Evolutionary conservation across 30 jellyfish, hydroid and myxozoan species (phyloP), one percentile per base, ranked within the genome.

Genomic region (Rhopilema esculentum): DNA sequence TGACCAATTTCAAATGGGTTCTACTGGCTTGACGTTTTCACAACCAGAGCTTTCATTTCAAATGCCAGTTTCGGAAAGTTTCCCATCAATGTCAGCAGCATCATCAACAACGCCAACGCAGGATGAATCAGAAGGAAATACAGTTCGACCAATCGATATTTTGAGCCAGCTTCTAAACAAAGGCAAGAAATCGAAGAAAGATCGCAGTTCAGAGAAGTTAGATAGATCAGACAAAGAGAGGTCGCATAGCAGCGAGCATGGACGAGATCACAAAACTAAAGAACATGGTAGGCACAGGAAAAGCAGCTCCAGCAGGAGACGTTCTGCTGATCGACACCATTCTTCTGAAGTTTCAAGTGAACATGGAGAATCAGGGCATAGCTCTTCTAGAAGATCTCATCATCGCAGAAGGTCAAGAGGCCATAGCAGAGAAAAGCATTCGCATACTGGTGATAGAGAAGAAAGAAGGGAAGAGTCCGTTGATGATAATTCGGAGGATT

Each of bases 71-170:
- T 48, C 91, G 29, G 83, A 53, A 28, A 72, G 49, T 49, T 28
- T 66, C 16, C 33, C 83, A 21, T 65, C 21, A 27, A 49, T 23
- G 22, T 80, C 85, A 26, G 27, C 57, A 20, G 88, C 65, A 6
- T 83, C 86, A 12, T 24, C 87, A 26, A 71, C 93, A 21, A 89
- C 92, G 1, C 92, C 97, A 4, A 81, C 92, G 9, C 92, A 77
- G 49, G 96, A 88, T 31, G 96, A 88, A 31, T 75, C 87, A 0
- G 22, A 23, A 66, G 95, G 66, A 27, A 40, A 30, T 27, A 21
- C 91, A 0, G 77, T 78, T 23, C 52, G 91, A 57, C 91, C 91
- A 0, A 88, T 78, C n/a, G 96, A 77, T 51, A 53, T 77, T 31
- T 62, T 88, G 69, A 88, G 86, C 21, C 96, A 88, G 91, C 75